Conservation (phyloP, 2,797 vertebrate species). For the Delichon dasypus region DNA sequence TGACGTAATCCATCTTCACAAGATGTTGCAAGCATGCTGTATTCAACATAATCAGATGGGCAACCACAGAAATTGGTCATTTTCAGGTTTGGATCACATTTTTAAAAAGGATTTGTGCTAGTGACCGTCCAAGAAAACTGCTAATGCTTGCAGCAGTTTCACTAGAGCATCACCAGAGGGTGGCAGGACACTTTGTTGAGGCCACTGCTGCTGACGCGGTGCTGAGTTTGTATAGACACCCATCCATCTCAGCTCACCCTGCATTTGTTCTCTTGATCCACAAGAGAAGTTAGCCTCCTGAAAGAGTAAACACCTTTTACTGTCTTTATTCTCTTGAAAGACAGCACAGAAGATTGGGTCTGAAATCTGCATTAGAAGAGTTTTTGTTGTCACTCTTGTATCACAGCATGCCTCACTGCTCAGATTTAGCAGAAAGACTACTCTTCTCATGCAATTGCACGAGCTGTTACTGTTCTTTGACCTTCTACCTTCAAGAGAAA, state of each 20-base stretch:
- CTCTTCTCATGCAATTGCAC: not conserved
- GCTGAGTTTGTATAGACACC: not conserved
- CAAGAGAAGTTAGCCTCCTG: not conserved
- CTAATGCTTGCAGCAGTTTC: not conserved
- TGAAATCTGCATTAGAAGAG: not conserved
- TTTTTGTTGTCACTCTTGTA: fast-evolving
- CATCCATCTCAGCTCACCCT: not conserved
- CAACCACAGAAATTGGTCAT: not conserved
- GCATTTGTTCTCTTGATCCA: not conserved
- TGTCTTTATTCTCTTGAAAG: not conserved
- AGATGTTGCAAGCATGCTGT: not conserved
- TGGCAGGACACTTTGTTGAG: not conserved
- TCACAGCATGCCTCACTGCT: not conserved
- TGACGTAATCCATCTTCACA: not conserved
- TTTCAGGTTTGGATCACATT: not conserved
- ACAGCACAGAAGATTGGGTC: not conserved
- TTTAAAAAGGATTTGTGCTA: not conserved
- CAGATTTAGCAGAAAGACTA: not conserved
- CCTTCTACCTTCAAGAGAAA: not conserved
- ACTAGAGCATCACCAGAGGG: not conserved
- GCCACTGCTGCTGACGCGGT: not conserved
- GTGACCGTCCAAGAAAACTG: not conserved
- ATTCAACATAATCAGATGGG: not conserved
- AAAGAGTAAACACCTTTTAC: not conserved
- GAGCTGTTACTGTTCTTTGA: not conserved